phyloP scores from a whole-genome alignment of 2,797 vertebrate genomes.

The Hyperoplus lanceolatus region DNA sequence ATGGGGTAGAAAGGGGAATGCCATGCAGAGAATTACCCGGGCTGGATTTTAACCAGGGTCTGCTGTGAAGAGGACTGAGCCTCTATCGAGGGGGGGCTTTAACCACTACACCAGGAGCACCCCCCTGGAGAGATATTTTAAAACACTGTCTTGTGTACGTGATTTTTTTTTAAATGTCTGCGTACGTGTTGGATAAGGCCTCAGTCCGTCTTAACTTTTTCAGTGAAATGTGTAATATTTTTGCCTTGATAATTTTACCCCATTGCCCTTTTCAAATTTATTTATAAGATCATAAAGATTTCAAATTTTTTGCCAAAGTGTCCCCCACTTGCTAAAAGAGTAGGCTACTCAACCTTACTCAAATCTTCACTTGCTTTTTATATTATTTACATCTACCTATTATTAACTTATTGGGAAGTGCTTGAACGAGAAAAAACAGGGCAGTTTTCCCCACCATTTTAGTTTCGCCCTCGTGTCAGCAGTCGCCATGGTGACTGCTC shows the following conservation, averaged over 20 bases:
- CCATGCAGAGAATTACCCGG: too few relatives aligned
- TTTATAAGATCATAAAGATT: slow-evolving; percentile 59
- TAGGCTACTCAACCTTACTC: slow-evolving; percentile 19
- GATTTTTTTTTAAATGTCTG: too few relatives aligned
- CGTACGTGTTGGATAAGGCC: too few relatives aligned
- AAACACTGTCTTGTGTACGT: too few relatives aligned
- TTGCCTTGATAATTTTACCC: slow-evolving; percentile 17
- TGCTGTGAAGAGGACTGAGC: too few relatives aligned
- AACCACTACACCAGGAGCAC: too few relatives aligned
- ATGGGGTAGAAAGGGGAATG: too few relatives aligned
- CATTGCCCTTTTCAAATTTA: slow-evolving; percentile 38
- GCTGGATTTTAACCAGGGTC: too few relatives aligned
- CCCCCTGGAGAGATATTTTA: too few relatives aligned
- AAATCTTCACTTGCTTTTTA: slow-evolving; percentile 45
- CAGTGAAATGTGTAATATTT: slow-evolving; percentile 13
- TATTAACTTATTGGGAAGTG: slow-evolving; percentile 85
- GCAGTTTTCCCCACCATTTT: slow-evolving; percentile 50
- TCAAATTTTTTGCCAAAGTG: slow-evolving; percentile 15
- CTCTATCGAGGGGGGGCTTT: too few relatives aligned
- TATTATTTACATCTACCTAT: slow-evolving; percentile 77
- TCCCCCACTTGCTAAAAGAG: slow-evolving; percentile 30
- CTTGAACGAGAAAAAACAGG: slow-evolving; percentile 72
- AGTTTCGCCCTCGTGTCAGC: slow-evolving; percentile 38
- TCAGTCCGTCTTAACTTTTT: slow-evolving; percentile 18
- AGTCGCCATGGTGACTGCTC: slow-evolving; percentile 50